These are phyloP conservation scores for Sebastes fasciatus DNA, from an alignment of 2,113 vertebrate genomes.

Conservation along the genomic window DNA sequence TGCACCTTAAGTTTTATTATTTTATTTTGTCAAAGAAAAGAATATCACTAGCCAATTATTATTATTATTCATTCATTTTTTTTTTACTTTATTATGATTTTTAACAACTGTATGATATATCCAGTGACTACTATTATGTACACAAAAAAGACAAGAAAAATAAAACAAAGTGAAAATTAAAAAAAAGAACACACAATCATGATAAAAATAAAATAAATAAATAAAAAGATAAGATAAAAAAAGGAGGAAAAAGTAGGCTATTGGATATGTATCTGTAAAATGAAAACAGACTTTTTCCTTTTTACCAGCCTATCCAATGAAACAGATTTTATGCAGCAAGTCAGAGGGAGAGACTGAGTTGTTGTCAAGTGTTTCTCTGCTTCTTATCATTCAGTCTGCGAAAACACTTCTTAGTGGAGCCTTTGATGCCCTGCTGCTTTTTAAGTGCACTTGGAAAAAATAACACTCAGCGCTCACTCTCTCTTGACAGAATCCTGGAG, in stretches of 20 bases:
- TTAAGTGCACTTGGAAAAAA: slow-evolving; percentile 70
- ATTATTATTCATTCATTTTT: neutral
- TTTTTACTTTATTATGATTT: neutral
- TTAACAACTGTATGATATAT: neutral
- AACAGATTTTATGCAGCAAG: slow-evolving; percentile 16
- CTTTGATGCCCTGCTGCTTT: slow-evolving; percentile 68
- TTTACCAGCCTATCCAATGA: neutral
- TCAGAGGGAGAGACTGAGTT: neutral
- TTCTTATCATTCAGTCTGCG: slow-evolving; percentile 66
- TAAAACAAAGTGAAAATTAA: neutral
- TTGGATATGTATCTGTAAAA: neutral
- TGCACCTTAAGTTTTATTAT: neutral
- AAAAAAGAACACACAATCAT: neutral
- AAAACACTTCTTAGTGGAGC: slow-evolving; percentile 60
- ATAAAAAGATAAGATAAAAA: neutral
- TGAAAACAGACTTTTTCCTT: neutral
- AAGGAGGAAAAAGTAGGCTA: neutral
- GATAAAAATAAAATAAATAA: neutral
- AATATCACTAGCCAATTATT: neutral
- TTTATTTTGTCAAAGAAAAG: neutral
- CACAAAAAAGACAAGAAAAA: neutral
- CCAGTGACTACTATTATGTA: neutral
- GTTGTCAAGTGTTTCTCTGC: slow-evolving; percentile 38
- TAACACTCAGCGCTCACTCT: slow-evolving; percentile 61
- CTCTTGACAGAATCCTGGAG: slow-evolving; percentile 61